Conservation (phyloP, 2,888 invertebrate genomes). For the Parnassius glacialis region DNA sequence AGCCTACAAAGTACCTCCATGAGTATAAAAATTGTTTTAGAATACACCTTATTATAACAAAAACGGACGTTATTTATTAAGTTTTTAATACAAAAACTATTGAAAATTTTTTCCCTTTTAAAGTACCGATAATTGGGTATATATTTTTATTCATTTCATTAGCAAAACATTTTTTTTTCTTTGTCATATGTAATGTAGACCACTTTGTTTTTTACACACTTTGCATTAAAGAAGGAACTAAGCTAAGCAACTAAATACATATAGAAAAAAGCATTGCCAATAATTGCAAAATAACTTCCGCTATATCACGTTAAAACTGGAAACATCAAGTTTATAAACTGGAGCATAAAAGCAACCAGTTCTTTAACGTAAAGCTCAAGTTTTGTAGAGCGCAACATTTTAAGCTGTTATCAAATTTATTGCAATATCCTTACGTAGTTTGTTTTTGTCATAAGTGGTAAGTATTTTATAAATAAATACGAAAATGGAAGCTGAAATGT, state of each 20-base stretch:
- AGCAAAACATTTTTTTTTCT: no score
- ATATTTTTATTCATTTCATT: no score
- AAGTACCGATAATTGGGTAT: no score
- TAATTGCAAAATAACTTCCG: constrained; percentile 26
- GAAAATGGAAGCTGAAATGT: constrained; percentile 19
- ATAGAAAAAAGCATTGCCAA: constrained; percentile 6
- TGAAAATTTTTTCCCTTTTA: no score
- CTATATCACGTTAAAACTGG: constrained; percentile 22
- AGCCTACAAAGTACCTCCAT: no score
- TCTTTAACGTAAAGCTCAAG: constrained; percentile 20
- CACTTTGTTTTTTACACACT: constrained; percentile 6
- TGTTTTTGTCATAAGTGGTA: constrained; percentile 7
- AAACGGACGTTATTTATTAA: no score
- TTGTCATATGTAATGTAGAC: no score
- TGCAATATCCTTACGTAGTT: constrained; percentile 1
- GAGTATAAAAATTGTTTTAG: no score
- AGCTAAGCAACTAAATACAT: no score
- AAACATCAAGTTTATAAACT: constrained; percentile 24
- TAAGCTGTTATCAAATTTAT: constrained; percentile 19
- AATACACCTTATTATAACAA: no score
- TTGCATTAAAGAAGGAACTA: constrained; percentile 18
- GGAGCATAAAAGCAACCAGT: constrained; percentile 24
- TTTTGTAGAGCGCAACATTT: constrained; percentile 20
- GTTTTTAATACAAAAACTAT: no score
- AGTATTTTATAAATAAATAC: constrained; percentile 17